Evolutionary conservation across 35 echinoderm and acorn worm species (phyloP), one percentile per base, ranked within the genome.

Genomic region (Apostichopus californicus): DNA sequence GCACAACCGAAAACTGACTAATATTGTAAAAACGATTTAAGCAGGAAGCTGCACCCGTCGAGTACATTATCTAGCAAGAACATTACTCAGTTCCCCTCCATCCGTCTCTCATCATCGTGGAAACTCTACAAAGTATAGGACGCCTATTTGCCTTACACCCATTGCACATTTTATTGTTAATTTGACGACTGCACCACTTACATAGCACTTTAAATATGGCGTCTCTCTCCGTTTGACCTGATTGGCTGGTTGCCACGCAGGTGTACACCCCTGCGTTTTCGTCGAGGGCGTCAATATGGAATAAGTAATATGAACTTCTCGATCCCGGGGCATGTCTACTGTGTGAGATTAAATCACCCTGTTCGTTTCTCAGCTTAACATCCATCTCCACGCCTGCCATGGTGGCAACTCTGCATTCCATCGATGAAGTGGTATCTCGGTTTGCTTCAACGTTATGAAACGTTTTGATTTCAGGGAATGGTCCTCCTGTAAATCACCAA

Each of bases 241-340:
- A 59, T 9, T 52, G 89, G 6, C 78, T 90, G n/a, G 77, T 91
- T 2, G 92, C 92, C 14, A 73, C 17, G 55, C 95, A 96, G 7
- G 25, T 86, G 64, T 96, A 96, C 14, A 15, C 77, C 5, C 95
- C 95, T 34, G 53, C 66, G 2, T 80, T 60, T 55, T 56, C 13
- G 0, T 80, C 78, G 4, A 91, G 68, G 17, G 77, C 17, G 0
- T 88, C 79, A 1, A 95, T 68, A 52, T 93, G 14, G 46, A 90
- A 91, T 1, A 87, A 53, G 63, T 73, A 91, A 12, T 28, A 55
- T 21, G 17, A 55, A 17, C 81, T 85, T 10, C 12, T 56, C 34
- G 34, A 46, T 3, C 26, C 26, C 34, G 34, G 34, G 34, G 34
- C 34, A 46, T 46, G 34, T 46, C 54, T 55, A 54, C 5, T 10